Base-by-base conservation (phyloP, 2,113 vertebrate species). In the Campylomormyrus numenius region DNA sequence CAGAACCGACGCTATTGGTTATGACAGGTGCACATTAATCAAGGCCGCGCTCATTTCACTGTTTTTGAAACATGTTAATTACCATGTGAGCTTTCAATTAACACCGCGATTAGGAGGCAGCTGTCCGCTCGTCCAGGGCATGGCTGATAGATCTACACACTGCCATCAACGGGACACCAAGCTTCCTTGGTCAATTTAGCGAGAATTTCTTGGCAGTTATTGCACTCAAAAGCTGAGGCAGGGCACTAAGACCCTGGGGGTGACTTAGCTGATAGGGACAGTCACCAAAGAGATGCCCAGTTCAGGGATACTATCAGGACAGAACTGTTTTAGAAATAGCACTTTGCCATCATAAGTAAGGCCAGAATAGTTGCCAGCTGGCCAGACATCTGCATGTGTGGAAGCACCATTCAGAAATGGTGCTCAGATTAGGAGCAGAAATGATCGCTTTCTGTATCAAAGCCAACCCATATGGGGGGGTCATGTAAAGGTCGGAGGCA, bases 21-120 rank as follows among this genome's bases (percentile, higher is more conserved):
- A 91, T 94, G 94, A 94, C 94, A 93, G 92, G 93, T 95, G 85
- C 93, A 90, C 93, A 94, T 95, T 92, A 93, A 94, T 95, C 93
- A 93, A 88, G 83, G 89, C 89, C n/a, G 27, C 11, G 84, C 87
- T 92, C 89, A 88, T 92, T 92, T 90, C 90, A 90, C 88, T 85
- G 91, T 86, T 92, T 93, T 90, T 74, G 66, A 94, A 94, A 93
- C 90, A 91, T 92, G 87, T 92, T 92, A 93, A 92, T 93, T 19
- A 48, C 77, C 88, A 91, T 90, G 88, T 58, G 89, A 92, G 89
- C 88, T 93, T 94, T 93, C 92, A 92, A 91, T 94, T 92, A 93
- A 90, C 48, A 48, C 35, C 89, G 90, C 90, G 77, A 89, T 93
- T 91, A 92, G 85, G 66, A 50, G 89, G 21, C 74, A 27, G 77